Evolutionary conservation across 2,797 vertebrate species (phyloP), one percentile per base, ranked within the genome.

Genomic region (Tapirus indicus): DNA sequence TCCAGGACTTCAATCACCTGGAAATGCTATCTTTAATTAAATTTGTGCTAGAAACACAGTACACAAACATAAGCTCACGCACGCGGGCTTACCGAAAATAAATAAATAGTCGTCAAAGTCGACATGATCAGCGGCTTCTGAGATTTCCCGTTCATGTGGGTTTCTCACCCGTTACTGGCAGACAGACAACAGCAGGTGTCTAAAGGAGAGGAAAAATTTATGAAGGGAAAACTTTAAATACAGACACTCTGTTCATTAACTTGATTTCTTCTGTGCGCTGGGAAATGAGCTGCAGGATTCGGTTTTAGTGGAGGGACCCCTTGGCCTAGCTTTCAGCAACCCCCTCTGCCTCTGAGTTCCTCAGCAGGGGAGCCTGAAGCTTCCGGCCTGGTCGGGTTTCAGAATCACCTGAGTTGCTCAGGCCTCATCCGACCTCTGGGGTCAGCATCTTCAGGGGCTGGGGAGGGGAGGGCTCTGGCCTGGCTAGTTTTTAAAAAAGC

Each of bases 11-110:
- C 21, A 38, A 72, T 49, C 47, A 44, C 85, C 83, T 85, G 80
- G 72, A 78, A 97, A 87, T 38, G 25, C 75, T 79, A 77, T 41
- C 49, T 75, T 84, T 94, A 77, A 93, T 86, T 93, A 92, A 89
- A 92, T 69, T 16, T 80, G 35, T 71, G 49, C 66, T 79, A 32
- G 78, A 72, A 94, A 95, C 47, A 75, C 41, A 58, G 68, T 35
- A 68, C 20, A 82, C 32, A 90, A 88, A 38, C 85, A 68, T 27
- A 38, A 69, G 58, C 60, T 79, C 16, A 29, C 84, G 71, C 32
- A 93, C 72, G 18, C 44, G 52, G 32, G 62, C 29, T 72, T 41
- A 91, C 25, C 14, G 58, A 78, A 69, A 60, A 56, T 20, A 72
- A 58, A 82, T 38, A 84, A 74, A 68, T 11, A 68, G 23, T 75